phyloP scores from a whole-genome alignment of 1,140 invertebrate genomes.

The Conus ventricosus region DNA sequence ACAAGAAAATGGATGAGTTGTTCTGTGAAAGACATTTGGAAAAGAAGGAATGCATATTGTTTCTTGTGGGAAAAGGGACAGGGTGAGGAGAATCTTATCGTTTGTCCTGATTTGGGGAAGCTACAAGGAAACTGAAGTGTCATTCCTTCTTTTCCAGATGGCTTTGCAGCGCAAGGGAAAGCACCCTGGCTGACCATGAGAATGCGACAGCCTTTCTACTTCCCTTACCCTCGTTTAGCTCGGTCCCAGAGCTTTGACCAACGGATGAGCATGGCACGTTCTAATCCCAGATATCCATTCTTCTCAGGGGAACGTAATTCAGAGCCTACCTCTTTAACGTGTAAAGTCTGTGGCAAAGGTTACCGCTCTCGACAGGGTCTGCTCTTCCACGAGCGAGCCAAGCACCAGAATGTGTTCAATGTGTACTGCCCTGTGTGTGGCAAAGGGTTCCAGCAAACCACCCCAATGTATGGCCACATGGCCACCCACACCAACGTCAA shows the following conservation, averaged over 20 bases:
- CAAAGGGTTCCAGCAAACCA: constrained; percentile 47
- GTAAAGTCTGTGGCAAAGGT: constrained; percentile 40
- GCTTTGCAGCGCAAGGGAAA: constrained; percentile 25
- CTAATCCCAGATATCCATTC: background rate
- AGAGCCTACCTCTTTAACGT: constrained; percentile 17
- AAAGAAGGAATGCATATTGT: constrained; percentile 35
- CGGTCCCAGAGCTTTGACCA: constrained; percentile 34
- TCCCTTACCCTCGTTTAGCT: constrained; percentile 28
- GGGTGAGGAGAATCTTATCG: background rate
- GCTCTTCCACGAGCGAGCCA: constrained; percentile 39
- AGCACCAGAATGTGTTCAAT: constrained; percentile 43
- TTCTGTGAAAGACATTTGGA: background rate
- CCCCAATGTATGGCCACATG: constrained; percentile 47
- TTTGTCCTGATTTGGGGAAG: background rate
- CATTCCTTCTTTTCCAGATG: constrained; percentile 41
- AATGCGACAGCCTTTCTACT: constrained; percentile 31
- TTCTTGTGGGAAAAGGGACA: background rate
- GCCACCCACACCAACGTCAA: constrained; percentile 43
- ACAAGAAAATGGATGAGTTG: background rate
- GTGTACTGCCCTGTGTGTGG: constrained; percentile 45
- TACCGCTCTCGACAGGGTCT: constrained; percentile 45
- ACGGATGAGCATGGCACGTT: background rate
- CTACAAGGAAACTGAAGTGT: background rate
- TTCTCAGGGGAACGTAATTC: constrained; percentile 8
- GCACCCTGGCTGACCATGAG: constrained; percentile 31